These are phyloP conservation scores for Oreonectes daqikongensis DNA, from an alignment of 2,797 vertebrate species.

Conservation along the genomic window DNA sequence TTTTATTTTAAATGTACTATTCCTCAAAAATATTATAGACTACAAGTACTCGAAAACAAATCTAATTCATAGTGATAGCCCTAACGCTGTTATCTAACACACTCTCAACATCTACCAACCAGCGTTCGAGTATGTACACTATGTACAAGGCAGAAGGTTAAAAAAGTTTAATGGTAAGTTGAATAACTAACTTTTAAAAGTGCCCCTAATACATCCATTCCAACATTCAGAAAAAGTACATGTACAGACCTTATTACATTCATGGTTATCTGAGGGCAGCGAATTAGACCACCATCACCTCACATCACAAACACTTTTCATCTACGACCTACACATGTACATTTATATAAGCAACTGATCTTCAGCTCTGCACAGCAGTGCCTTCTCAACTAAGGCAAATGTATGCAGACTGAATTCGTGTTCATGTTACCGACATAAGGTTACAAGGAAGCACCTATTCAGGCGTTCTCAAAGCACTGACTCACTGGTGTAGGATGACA, in stretches of 20 bases:
- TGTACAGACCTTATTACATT: not conserved
- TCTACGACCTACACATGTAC: not conserved
- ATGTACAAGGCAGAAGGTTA: not conserved
- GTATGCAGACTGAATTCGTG: conserved; percentile 41
- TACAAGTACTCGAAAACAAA: not conserved
- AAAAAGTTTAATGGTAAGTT: not conserved
- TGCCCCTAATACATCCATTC: not conserved
- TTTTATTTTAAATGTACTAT: not conserved
- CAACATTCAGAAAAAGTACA: not conserved
- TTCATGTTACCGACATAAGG: conserved; percentile 43
- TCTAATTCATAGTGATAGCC: not conserved
- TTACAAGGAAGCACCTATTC: conserved; percentile 26
- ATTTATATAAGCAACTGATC: conserved; percentile 10
- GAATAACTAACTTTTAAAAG: not conserved
- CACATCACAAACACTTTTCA: not conserved
- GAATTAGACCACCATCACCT: not conserved
- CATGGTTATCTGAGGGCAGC: not conserved
- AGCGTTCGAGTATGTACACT: too few species aligned
- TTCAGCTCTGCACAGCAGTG: not conserved
- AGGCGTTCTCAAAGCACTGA: conserved; percentile 50
- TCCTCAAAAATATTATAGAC: not conserved
- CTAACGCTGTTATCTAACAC: not conserved
- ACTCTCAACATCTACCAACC: too few species aligned
- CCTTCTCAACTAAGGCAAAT: conserved; percentile 36
- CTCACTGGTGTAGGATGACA: conserved; percentile 53